Percentiles rank a stretch among this genome's conserved stretches.
Evolutionary conservation across 2,888 invertebrate genomes (phyloP).

Genomic region (Dynastes maya): DNA sequence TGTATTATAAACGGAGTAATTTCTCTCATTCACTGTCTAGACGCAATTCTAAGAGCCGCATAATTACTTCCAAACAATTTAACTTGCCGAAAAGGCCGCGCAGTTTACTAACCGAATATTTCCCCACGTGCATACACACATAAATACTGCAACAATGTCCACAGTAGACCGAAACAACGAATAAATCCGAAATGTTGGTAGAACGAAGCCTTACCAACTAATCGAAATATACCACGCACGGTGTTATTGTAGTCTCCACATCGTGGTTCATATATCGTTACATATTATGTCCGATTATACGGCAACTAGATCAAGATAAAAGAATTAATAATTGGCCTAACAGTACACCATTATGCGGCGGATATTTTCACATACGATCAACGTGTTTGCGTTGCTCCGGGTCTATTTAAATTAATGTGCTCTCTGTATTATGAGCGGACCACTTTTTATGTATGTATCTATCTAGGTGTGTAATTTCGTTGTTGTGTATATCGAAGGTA

Average conservation of each 20-base stretch:
- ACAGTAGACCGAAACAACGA: slow-evolving; percentile 6
- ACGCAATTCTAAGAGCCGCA: slow-evolving; percentile 42
- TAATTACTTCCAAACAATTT: slow-evolving; percentile 41
- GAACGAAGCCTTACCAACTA: slow-evolving; percentile 18
- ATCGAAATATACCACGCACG: slow-evolving; percentile 34
- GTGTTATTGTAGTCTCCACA: slow-evolving; percentile 30
- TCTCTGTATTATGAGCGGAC: slow-evolving; percentile 54
- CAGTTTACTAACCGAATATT: slow-evolving; percentile 30
- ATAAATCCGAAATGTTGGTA: slow-evolving; percentile 11
- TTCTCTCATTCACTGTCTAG: slow-evolving; percentile 41
- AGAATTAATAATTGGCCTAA: slow-evolving; percentile 58
- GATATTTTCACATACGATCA: slow-evolving; percentile 54
- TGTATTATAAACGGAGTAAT: slow-evolving; percentile 29
- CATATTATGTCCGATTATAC: slow-evolving; percentile 53
- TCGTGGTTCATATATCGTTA: slow-evolving; percentile 44
- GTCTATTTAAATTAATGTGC: slow-evolving; percentile 57
- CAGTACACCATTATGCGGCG: slow-evolving; percentile 54
- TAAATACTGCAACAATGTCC: slow-evolving; percentile 30
- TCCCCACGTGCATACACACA: slow-evolving; percentile 27
- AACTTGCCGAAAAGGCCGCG: slow-evolving; percentile 36
- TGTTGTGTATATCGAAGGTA: slow-evolving; percentile 54
- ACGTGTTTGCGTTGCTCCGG: slow-evolving; percentile 54
- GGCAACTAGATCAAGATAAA: slow-evolving; percentile 57
- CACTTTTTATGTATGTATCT: slow-evolving; percentile 50
- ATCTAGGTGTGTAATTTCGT: slow-evolving; percentile 56